Percentiles rank a stretch among this genome's conserved stretches.
phyloP scores from a whole-genome alignment of 2,888 invertebrate species.

The Laspeyria flexula region DNA sequence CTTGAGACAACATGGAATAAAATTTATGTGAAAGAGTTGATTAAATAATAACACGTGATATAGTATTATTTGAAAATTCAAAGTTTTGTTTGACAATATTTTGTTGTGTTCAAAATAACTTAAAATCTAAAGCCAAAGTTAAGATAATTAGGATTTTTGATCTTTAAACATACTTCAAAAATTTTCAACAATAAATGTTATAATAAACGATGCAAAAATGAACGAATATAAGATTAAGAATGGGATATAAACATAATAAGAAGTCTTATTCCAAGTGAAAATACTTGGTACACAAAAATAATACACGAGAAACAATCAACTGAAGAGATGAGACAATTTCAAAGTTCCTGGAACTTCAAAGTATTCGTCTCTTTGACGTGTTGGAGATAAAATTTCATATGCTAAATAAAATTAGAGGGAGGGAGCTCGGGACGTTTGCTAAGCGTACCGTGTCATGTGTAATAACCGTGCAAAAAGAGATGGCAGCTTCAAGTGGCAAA shows the following conservation, averaged over 20 bases:
- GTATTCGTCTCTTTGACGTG: slow-evolving; percentile 64
- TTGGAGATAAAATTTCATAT: slow-evolving; percentile 69
- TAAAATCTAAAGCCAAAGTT: too few relatives aligned
- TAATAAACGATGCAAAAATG: too few relatives aligned
- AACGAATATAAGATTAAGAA: too few relatives aligned
- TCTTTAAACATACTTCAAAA: too few relatives aligned
- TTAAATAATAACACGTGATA: too few relatives aligned
- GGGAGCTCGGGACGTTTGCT: slow-evolving; percentile 52
- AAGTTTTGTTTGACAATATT: too few relatives aligned
- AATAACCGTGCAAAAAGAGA: slow-evolving; percentile 67
- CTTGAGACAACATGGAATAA: neutral
- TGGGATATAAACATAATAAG: too few relatives aligned
- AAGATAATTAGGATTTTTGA: too few relatives aligned
- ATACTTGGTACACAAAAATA: slow-evolving; percentile 8
- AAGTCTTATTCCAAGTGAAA: neutral
- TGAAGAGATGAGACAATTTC: slow-evolving; percentile 42
- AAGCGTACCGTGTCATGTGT: slow-evolving; percentile 64
- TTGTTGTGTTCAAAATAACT: too few relatives aligned
- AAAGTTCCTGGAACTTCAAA: slow-evolving; percentile 57
- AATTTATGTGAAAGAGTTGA: too few relatives aligned
- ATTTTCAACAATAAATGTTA: too few relatives aligned
- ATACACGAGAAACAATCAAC: slow-evolving; percentile 45
- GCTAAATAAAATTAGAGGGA: slow-evolving; percentile 71
- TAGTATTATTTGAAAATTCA: too few relatives aligned
- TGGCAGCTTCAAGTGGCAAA: slow-evolving; percentile 47